A percentile compares a stretch with the other conserved stretches of the same genome.
phyloP scores from a whole-genome alignment of 2,797 vertebrate genomes.

The Helicolenus hilgendorfi region DNA sequence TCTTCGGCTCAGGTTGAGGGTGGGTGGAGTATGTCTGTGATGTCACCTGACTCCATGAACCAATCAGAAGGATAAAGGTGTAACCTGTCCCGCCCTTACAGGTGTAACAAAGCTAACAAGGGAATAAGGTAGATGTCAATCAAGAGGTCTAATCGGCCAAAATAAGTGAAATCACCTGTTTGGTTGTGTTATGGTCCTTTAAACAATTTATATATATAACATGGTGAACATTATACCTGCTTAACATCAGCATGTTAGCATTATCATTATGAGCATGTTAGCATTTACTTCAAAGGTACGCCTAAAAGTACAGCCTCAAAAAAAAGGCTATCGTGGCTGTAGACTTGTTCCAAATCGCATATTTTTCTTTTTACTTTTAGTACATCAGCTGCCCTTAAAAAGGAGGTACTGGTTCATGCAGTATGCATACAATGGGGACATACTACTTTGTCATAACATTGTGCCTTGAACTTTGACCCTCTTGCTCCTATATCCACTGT shows the following conservation, averaged over 20 bases:
- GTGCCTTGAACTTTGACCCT: no score
- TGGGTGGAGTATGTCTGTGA: not conserved
- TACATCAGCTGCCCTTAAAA: no score
- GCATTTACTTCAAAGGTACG: not conserved
- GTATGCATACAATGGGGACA: no score
- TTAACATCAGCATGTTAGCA: not conserved
- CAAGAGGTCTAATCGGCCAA: not conserved
- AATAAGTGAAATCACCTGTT: not conserved
- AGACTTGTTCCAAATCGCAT: no score
- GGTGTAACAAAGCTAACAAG: not conserved
- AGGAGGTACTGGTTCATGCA: no score
- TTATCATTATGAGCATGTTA: not conserved
- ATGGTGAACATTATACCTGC: not conserved
- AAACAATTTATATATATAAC: not conserved
- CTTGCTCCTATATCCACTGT: no score
- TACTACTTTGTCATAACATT: no score
- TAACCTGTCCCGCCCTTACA: not conserved
- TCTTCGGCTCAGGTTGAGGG: not conserved
- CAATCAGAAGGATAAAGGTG: not conserved
- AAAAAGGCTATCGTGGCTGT: not conserved
- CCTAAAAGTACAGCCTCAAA: not conserved
- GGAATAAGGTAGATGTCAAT: not conserved
- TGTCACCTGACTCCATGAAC: not conserved
- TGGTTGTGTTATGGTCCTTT: not conserved
- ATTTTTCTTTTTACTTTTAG: no score